Conservation (phyloP, 2,797 vertebrate genomes). For the Antennarius maculatus region DNA sequence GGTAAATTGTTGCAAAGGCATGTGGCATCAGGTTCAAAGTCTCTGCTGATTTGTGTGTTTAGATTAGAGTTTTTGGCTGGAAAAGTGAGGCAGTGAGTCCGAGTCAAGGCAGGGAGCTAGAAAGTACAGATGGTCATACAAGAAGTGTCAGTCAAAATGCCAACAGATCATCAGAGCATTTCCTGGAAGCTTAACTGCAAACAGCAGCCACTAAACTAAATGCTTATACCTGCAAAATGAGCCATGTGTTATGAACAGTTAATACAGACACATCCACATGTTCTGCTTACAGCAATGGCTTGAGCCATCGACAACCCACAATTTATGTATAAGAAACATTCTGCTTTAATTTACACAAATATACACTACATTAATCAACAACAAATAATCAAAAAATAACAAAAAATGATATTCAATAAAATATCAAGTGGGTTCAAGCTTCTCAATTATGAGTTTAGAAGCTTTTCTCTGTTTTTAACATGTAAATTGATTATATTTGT, state of each 20-base stretch:
- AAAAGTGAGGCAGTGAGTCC: slow-evolving; percentile 15
- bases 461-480: no score
- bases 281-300: background rate
- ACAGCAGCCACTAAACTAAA: slow-evolving; percentile 9
- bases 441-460: no score
- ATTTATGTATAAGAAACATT: background rate
- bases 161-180: no score
- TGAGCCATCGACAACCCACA: background rate
- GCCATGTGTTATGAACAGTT: background rate
- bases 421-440: no score
- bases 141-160: no score
- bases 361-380: background rate
- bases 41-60: slow-evolving; percentile 51
- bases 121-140: no score
- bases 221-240: background rate
- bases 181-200: slow-evolving; percentile 5
- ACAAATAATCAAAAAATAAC: background rate
- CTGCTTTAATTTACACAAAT: background rate
- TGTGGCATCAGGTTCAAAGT: slow-evolving; percentile 43
- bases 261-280: background rate
- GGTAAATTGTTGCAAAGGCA: slow-evolving; percentile 46
- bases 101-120: background rate
- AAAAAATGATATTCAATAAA: background rate
- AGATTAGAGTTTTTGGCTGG: slow-evolving; percentile 34
- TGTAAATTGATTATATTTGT: no score